phyloP scores from a whole-genome alignment of 2,797 vertebrate species.

The Ceyx erithaca region DNA sequence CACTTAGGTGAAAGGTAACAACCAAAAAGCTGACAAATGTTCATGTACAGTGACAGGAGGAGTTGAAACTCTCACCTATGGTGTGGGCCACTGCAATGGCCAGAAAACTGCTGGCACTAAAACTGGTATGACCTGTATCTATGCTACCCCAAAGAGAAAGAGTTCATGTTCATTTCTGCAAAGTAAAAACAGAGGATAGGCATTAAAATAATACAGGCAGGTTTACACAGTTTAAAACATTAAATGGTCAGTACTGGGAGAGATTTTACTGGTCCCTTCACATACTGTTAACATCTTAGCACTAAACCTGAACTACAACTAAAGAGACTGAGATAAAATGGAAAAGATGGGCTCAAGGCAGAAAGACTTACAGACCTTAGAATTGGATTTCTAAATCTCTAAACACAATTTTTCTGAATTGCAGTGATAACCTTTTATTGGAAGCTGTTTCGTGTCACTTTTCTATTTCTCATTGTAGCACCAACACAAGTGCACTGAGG shows the following conservation, averaged over 20 bases:
- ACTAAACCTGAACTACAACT: neutral
- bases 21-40: neutral
- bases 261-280: neutral
- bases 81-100: neutral
- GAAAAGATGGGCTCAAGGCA: neutral
- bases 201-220: neutral
- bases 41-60: neutral
- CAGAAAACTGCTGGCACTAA: neutral
- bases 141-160: neutral
- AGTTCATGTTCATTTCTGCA: neutral
- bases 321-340: neutral
- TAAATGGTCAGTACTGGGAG: neutral
- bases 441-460: neutral
- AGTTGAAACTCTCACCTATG: neutral
- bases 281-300: neutral
- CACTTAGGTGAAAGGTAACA: neutral
- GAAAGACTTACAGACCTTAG: neutral
- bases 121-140: neutral
- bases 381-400: slow-evolving; percentile 34
- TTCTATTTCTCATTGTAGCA: neutral
- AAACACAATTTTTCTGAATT: neutral
- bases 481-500: neutral
- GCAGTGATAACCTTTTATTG: slow-evolving; percentile 3
- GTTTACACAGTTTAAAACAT: neutral
- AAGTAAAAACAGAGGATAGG: neutral